Evolutionary conservation across 2,797 vertebrate genomes (phyloP), one percentile per base, ranked within the genome.

Genomic region (Galagoides demidoff): DNA sequence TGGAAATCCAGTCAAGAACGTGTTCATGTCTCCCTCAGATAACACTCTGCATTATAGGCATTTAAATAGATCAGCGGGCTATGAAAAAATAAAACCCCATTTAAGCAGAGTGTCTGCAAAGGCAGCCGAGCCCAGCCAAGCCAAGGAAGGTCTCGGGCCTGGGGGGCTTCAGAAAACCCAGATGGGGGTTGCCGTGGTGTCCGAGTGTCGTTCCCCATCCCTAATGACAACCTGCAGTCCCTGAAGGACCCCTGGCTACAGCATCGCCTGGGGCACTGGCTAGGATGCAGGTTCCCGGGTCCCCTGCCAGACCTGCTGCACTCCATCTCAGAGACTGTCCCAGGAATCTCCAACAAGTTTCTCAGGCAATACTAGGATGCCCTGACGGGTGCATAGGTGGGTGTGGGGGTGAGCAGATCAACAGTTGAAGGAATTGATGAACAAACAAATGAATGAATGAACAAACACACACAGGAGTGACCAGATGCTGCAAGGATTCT

Each of bases 161-260:
- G 13, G 0, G 0, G 37, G 43, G 85, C 91, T 89, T 61, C 3
- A 7, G 7, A 20, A 0, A 2, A 14, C 39, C 0, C 0, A 6
- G 3, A 16, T 22, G 7, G n/a, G 55, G 7, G 22, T 7, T 49
- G 90, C 43, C 9, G 1, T 0, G 63, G 57, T 1, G 49, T 29
- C 20, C 1, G 0, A 0, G 0, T 3, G 22, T 17, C 17, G 0
- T 2, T 0, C 7, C 13, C 23, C 76, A 3, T 39, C 31, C 43
- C 23, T 16, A 3, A 11, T 5, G 23, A 77, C 22, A 71, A 5
- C 34, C 66, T 52, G 1, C n/a, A 23, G 11, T 27, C 49, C 76
- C 45, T 2, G 64, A 55, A 27, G 77, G 29, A 12, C 31, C 39
- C 13, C 68, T 1, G 0, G 13, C 63, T 2, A 2, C 39, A 1